Percentiles rank a stretch among this genome's conserved stretches.
Evolutionary conservation across 1,140 invertebrate species (phyloP).

Genomic region (Drosophila truncata): DNA sequence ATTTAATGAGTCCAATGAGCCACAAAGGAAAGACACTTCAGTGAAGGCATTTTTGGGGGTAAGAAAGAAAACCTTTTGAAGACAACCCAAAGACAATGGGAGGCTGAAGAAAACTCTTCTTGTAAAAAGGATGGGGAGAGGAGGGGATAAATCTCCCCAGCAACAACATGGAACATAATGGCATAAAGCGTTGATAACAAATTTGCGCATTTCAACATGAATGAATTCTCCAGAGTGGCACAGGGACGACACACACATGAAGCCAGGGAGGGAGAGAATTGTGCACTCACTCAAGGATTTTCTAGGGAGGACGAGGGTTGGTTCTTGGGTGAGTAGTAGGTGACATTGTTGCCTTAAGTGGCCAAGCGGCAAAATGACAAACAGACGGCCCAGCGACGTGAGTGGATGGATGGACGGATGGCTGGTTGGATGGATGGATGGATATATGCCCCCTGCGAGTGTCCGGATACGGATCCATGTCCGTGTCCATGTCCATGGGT

Average conservation of each 20-base stretch:
- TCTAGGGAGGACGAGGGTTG: not conserved
- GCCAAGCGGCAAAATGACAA: constrained; percentile 72
- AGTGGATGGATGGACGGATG: constrained; percentile 25
- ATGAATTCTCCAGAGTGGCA: constrained; percentile 77
- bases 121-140: constrained; percentile 29
- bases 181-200: constrained; percentile 85
- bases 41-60: not conserved
- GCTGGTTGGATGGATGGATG: constrained; percentile 11
- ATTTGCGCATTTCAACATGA: constrained; percentile 85
- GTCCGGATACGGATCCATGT: constrained; percentile 51
- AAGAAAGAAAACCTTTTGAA: constrained; percentile 1
- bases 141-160: constrained; percentile 29
- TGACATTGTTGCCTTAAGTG: constrained; percentile 69
- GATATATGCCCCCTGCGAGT: constrained; percentile 2
- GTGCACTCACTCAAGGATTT: constrained; percentile 49
- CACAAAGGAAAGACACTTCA: constrained; percentile 47
- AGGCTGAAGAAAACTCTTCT: not conserved
- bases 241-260: constrained; percentile 21
- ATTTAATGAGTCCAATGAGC: constrained; percentile 73
- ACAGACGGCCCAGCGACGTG: constrained; percentile 64
- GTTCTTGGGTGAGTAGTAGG: constrained; percentile 32
- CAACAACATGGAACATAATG: constrained; percentile 78
- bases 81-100: constrained; percentile 54
- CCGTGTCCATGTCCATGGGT: constrained; percentile 38
- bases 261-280: not conserved